Evolutionary conservation across 1,140 invertebrate genomes (phyloP), one percentile per base, ranked within the genome.

Genomic region (Brachionus sp.): DNA sequence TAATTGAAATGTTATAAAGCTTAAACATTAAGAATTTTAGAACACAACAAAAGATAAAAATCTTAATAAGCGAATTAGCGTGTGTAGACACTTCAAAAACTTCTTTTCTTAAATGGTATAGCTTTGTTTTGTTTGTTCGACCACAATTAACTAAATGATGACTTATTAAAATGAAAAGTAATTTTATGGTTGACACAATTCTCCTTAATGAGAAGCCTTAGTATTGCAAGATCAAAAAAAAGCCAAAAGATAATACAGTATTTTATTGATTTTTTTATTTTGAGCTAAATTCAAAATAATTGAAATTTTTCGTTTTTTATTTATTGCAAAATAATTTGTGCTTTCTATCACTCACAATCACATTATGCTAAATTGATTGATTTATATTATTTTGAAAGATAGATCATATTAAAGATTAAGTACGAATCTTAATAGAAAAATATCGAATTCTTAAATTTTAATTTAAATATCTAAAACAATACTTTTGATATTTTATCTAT

Each of bases 401-500:
- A 19, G 19, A 57, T 57, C 19, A 57, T 57, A 57, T 7, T 57
- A 23, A 0, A 57, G 50, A 57, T 57, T 57, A 57, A 57, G 50
- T 57, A 57, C 19, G 16, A 57, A 19, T 57, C 50, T 57, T 2
- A 57, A 57, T 57, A 57, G 7, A 7, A 57, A 57, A 57, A 57
- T 57, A 57, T 57, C 50, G 19, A 57, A 57, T 57, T 23, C n/a
- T 57, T 25, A 57, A 57, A 57, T 57, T 57, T 57, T 57, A 57
- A 57, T 57, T 57, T 57, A 57, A 57, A 57, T 23, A 57, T 57
- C 16, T 23, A 19, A 19, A 16, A 19, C 50, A 57, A 57, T 57
- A 57, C 50, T 57, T 57, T 57, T 57, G 50, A 57, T 57, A 57
- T 57, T 53, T 57, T 57, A 57, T 57, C 50, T 57, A 57, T 57